A percentile compares a stretch with the other conserved stretches of the same genome.
Evolutionary conservation across 2,113 vertebrate genomes (phyloP).

Genomic region (Probosciger aterrimus): DNA sequence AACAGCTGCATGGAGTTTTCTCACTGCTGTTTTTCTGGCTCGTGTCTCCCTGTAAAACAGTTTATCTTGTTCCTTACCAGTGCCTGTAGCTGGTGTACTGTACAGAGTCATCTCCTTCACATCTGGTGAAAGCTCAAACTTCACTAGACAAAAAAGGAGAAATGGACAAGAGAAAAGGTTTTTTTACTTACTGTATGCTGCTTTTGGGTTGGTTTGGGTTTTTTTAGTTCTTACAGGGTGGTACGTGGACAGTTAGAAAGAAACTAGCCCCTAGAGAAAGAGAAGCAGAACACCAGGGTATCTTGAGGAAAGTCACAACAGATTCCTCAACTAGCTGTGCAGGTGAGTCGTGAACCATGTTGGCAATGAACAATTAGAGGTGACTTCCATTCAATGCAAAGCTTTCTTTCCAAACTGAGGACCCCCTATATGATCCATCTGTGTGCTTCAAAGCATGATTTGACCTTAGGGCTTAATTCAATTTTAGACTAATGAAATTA

Average conservation of each 20-base stretch:
- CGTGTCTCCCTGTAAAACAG: background rate
- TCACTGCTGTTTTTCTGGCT: background rate
- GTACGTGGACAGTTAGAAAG: background rate
- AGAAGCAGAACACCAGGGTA: background rate
- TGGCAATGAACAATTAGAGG: background rate
- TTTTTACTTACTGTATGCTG: background rate
- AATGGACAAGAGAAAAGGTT: background rate
- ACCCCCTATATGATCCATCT: background rate
- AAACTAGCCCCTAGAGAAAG: background rate
- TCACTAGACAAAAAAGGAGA: background rate
- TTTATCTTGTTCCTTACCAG: background rate
- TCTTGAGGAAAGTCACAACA: background rate
- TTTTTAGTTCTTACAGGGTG: background rate
- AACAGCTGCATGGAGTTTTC: background rate
- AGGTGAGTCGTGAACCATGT: background rate
- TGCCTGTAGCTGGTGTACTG: background rate
- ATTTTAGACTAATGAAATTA: background rate
- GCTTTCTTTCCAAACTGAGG: background rate
- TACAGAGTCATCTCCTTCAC: background rate
- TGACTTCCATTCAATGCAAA: background rate
- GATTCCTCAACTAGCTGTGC: background rate
- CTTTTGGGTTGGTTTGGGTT: too few relatives aligned
- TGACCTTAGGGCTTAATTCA: background rate
- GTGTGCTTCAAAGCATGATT: background rate
- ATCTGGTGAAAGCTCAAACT: background rate